These are phyloP conservation scores for Melanotus villosus DNA, from an alignment of 2,888 invertebrate genomes.

Conservation along the genomic window DNA sequence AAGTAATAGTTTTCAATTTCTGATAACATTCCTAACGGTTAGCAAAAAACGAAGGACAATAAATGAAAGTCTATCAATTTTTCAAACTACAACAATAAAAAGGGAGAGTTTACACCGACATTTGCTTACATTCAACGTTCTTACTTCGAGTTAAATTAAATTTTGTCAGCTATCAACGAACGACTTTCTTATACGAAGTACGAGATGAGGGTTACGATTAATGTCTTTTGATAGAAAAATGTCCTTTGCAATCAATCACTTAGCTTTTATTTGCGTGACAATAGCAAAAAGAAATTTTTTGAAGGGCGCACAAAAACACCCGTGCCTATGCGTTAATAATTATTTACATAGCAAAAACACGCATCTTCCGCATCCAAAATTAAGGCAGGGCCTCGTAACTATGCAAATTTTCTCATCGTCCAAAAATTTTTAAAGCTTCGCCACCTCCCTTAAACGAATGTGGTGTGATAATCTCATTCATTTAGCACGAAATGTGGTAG, in stretches of 20 bases:
- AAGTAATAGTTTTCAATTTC: too few species aligned
- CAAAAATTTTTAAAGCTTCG: conserved; percentile 15
- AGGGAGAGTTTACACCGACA: too few species aligned
- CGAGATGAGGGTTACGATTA: conserved; percentile 11
- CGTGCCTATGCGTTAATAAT: conserved; percentile 12
- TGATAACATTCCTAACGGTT: too few species aligned
- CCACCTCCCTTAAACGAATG: conserved; percentile 15
- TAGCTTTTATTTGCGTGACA: conserved; percentile 1
- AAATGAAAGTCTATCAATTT: too few species aligned
- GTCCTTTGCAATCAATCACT: conserved; percentile 31
- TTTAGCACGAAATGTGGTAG: conserved; percentile 32
- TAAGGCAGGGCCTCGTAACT: conserved; percentile 18
- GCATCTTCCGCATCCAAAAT: conserved; percentile 14
- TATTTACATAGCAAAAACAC: conserved; percentile 21
- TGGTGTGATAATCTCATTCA: conserved; percentile 39
- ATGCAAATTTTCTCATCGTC: conserved; percentile 7
- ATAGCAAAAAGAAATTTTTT: conserved; percentile 3
- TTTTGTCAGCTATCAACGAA: conserved; percentile 7
- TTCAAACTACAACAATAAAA: too few species aligned
- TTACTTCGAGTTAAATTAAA: not conserved
- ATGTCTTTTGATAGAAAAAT: not conserved
- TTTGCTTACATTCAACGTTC: not conserved
- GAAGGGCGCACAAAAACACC: conserved; percentile 12
- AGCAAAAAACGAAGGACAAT: too few species aligned
- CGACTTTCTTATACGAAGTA: conserved; percentile 7